phyloP scores from a whole-genome alignment of 2,797 vertebrate species.

The Apodemus agrarius region DNA sequence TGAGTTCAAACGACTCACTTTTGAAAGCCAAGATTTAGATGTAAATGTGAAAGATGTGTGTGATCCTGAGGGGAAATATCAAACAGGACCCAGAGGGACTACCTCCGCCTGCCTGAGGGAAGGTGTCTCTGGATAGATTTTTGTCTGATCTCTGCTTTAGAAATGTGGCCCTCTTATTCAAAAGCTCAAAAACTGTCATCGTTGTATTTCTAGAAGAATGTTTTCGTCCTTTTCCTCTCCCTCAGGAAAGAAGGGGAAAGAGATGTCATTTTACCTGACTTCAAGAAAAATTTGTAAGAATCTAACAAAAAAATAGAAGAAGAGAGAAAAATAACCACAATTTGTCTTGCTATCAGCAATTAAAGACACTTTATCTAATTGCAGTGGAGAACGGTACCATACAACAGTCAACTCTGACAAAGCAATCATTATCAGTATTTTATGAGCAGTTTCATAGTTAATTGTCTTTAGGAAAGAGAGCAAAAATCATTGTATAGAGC shows the following conservation, averaged over 20 bases:
- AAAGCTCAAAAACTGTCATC: conserved; percentile 69
- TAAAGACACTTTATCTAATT: conserved; percentile 81
- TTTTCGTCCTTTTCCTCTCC: conserved; percentile 11
- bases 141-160: conserved; percentile 60
- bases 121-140: conserved; percentile 27
- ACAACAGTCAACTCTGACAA: conserved; percentile 79
- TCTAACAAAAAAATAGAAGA: conserved; percentile 23
- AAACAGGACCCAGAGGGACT: conserved; percentile 57
- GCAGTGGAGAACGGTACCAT: conserved; percentile 31
- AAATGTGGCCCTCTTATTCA: conserved; percentile 22
- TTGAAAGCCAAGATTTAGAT: conserved; percentile 61
- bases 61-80: conserved; percentile 4
- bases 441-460: conserved; percentile 82
- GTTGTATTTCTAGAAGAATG: neutral
- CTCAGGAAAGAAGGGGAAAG: neutral
- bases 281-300: conserved; percentile 5
- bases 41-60: conserved; percentile 37
- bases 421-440: conserved; percentile 84
- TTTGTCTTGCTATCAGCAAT: conserved; percentile 73
- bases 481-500: conserved; percentile 65
- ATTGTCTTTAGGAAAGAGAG: conserved; percentile 73
- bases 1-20: conserved; percentile 65
- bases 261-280: conserved; percentile 45
- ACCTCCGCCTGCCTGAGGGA: conserved; percentile 67
- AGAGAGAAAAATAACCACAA: neutral